Conservation (phyloP, 2,797 vertebrate species). For the Mus minutoides region DNA sequence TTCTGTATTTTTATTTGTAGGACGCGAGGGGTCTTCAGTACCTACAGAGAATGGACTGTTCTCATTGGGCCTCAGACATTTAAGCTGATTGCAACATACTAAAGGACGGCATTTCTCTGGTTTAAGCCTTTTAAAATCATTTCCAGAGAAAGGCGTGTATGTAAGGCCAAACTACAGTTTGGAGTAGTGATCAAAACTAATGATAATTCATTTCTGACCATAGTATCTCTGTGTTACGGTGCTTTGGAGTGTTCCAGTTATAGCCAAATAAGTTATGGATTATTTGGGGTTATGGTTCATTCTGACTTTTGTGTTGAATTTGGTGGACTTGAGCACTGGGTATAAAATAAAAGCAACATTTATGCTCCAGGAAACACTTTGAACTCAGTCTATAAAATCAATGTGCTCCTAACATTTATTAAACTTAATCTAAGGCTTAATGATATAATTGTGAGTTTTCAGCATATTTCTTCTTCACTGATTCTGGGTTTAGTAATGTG, state of each 20-base stretch:
- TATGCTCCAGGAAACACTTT: neutral
- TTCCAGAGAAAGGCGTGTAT: neutral
- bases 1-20: neutral
- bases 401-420: neutral
- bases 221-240: neutral
- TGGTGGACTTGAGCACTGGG: neutral
- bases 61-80: neutral
- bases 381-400: neutral
- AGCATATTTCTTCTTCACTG: neutral
- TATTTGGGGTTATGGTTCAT: neutral
- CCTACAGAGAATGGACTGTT: neutral
- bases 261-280: neutral
- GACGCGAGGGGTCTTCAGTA: neutral
- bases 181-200: neutral
- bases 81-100: neutral
- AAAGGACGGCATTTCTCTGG: neutral
- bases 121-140: constrained; percentile 6
- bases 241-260: neutral
- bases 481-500: neutral
- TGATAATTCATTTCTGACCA: neutral
- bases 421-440: constrained; percentile 1
- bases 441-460: neutral
- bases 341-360: neutral
- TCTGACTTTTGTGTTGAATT: neutral
- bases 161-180: neutral